A percentile compares a stretch with the other conserved stretches of the same genome.
Evolutionary conservation across 1,140 invertebrate species (phyloP).

Genomic region (Atopsyche davidsoni): DNA sequence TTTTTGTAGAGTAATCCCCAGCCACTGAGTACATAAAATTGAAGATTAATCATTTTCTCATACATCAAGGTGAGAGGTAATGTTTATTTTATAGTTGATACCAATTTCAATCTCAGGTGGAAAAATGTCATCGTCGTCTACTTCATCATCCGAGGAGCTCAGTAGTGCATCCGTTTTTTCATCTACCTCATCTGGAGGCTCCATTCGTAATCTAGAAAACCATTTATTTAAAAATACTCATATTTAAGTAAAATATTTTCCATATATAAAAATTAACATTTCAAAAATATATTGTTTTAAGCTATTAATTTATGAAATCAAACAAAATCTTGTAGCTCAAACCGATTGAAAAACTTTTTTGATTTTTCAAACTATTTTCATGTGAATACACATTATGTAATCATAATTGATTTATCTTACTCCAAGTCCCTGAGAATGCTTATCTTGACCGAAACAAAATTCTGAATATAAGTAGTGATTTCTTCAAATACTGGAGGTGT

Average conservation of each 20-base stretch:
- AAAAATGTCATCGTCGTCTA: too few species aligned
- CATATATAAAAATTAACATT: slow-evolving; percentile 6
- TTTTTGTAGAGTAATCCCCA: too few species aligned
- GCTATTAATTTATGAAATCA: too few species aligned
- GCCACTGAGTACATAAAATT: too few species aligned
- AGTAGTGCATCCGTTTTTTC: slow-evolving; percentile 5
- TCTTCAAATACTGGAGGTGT: slow-evolving; percentile 2
- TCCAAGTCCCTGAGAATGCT: slow-evolving; percentile 15
- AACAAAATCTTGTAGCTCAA: slow-evolving; percentile 10
- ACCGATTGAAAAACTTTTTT: not conserved
- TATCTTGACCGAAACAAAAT: slow-evolving; percentile 9
- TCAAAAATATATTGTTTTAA: slow-evolving; percentile 7
- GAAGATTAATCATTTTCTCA: too few species aligned
- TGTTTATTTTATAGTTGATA: too few species aligned
- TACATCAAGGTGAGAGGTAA: too few species aligned
- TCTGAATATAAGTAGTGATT: slow-evolving; percentile 10
- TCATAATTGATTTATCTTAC: slow-evolving; percentile 7
- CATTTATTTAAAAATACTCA: slow-evolving; percentile 4
- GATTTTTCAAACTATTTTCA: not conserved
- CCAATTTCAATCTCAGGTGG: too few species aligned
- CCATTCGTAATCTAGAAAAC: too few species aligned
- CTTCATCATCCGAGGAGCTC: slow-evolving; percentile 15
- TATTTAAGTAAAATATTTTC: not conserved
- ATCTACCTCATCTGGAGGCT: slow-evolving; percentile 14
- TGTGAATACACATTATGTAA: not conserved